Base-by-base conservation (phyloP, 2,888 invertebrate genomes). In the Cheilosia variabilis region DNA sequence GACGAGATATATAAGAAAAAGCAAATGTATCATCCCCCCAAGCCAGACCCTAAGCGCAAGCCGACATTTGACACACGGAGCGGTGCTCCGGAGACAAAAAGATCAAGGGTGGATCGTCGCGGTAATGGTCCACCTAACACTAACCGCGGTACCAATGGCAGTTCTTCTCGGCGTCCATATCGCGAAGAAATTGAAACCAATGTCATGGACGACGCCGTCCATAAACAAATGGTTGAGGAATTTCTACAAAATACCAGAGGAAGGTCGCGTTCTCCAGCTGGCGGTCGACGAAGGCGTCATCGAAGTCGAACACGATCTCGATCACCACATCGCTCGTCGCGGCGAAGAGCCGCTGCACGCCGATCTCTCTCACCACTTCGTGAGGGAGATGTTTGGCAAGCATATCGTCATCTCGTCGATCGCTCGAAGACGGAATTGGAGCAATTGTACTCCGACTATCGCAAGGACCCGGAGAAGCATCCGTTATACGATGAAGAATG, bases 401-500 rank as follows among this genome's bases (percentile, higher is more conserved):
- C 90, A 0, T 92, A 92, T 83, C 90, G 90, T 0, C 90, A 91
- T 76, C 87, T 90, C 68, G 90, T 91, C 13, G 90, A 91, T 75
- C 90, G 90, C 10, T 89, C 89, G 24, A 87, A 90, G 0, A 81
- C 88, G 19, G 90, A 90, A 37, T 83, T 91, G n/a, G 90, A 91
- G 41, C 77, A 95, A 89, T 95, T 96, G 89, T 96, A 96, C 72
- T 84, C 87, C 3, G 63, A 89, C 4, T 91, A 90, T 77, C 89
- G 89, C 90, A 95, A 95, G 89, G 96, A 96, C 90, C 97, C 97
- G 0, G 97, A 97, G 90, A 96, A 96, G 87, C 97, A 97, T 92
- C 97, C 97, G 0, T 93, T 95, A 7, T 97, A 97, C 90, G 95
- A 96, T 0, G 95, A 96, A 57, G 97, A 97, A 90, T 97, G 97